Base-by-base conservation (phyloP, 2,888 invertebrate species). In the Sesia apiformis region DNA sequence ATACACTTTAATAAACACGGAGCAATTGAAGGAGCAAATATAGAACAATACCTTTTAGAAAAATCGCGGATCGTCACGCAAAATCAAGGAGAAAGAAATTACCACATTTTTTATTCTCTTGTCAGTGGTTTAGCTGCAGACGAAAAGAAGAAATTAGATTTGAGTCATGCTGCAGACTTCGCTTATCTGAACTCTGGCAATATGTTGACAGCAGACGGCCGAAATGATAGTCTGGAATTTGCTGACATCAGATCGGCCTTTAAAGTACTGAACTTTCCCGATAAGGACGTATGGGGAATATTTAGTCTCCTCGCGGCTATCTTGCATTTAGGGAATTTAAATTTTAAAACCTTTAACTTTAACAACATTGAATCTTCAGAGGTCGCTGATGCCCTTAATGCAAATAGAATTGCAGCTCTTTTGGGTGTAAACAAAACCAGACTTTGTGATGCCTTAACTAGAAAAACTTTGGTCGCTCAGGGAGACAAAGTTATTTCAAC, bases 31-130 rank as follows among this genome's bases (percentile, higher is more conserved):
- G 98, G 98, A 0, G 98, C 98, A 0, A 94, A 93, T 70, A 98
- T 98, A 57, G 97, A 98, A 62, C 98, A 98, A 75, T 99, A 98
- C 84, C 89, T 99, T 51, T 83, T 98, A 64, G 98, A 98, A 78
- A 98, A 98, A 79, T 97, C 97, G 0, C 91, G 98, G 46, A 95
- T 98, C 56, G 97, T 98, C 0, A 93, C 92, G n/a, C 96, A 97
- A 83, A 96, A 94, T 64, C 91, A 91, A 54, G 97, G 96, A 53
- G 98, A 98, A 80, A 91, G 98, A 63, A 99, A 98, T 80, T 98
- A 98, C 79, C 98, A 98, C 76, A 95, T 98, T 60, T 98, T 98
- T 85, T 98, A 98, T 79, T 94, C 97, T 63, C 92, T 98, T 79
- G 85, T 98, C 57, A 94, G 94, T 5, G 98, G 98, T 0, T 80